Base-by-base conservation (phyloP, 1,140 invertebrate species). In the Macrotrachela quadricornifera region DNA sequence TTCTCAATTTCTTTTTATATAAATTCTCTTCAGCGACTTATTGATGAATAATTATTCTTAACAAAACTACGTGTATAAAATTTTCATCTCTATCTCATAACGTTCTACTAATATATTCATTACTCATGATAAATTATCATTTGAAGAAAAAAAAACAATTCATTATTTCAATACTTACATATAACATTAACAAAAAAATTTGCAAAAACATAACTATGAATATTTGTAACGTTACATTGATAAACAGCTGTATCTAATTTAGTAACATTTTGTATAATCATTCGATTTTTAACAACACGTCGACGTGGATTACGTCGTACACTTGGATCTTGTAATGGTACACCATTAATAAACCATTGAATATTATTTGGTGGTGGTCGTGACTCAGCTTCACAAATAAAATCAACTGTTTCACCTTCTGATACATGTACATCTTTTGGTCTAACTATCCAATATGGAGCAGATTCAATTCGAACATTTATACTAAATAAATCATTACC, bases 201-300 rank as follows among this genome's bases (percentile, higher is more conserved):
- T 64, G 87, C 86, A 71, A 91, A 97, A 13, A 94, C 84, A 69
- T 96, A 97, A 37, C 92, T 92, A 58, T 87, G 75, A n/a, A 81
- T 82, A 68, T 96, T 97, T 55, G 88, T 92, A 1, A 90, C 91
- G 72, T 99, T 99, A 70, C 92, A 97, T 46, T 94, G 90, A 63
- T 92, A 90, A 68, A 96, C 94, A 54, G 86, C 88, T 9, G 88
- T 92, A 68, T 99, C 94, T 42, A 76, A 60, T 66, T 87, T 88
- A 15, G 75, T 73, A 16, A 97, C 70, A 59, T 81, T 80, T 13
- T 78, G 75, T 56, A 96, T 84, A 2, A 78, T 75, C 43, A 97
- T 83, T 39, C 75, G 78, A 63, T 87, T 68, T 41, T 66, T 65
- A 51, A 64, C 77, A 53, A 66, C 67, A 57, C 64, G 71, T 53